Evolutionary conservation across 64 coral and sea anemone genomes (phyloP).

Genomic region (Actinia equina): DNA sequence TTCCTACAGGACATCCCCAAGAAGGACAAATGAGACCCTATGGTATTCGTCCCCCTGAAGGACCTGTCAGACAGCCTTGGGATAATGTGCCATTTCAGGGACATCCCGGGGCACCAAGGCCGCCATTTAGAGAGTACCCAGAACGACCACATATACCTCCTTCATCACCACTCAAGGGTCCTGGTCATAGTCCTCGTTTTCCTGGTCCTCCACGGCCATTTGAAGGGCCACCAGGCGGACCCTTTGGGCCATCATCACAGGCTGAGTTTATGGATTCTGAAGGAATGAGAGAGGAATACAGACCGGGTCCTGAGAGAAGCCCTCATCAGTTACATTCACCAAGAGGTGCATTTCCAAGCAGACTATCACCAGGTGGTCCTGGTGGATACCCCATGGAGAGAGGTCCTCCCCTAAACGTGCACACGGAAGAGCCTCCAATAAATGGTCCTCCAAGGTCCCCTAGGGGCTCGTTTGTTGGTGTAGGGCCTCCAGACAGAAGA

Average conservation of each 20-base stretch:
- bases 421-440: background rate
- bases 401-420: background rate
- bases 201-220: background rate
- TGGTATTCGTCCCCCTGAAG: constrained; percentile 1
- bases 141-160: constrained; percentile 6
- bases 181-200: constrained; percentile 14
- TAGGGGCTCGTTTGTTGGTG: background rate
- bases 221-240: background rate
- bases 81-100: background rate
- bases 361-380: background rate
- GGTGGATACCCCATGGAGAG: background rate
- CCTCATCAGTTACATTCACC: constrained; percentile 17
- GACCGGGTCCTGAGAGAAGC: constrained; percentile 2
- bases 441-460: constrained; percentile 13
- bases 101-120: background rate
- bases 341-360: background rate
- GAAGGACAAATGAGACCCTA: background rate
- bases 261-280: background rate
- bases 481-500: background rate
- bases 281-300: background rate
- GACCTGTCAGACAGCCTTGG: constrained; percentile 16
- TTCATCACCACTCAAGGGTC: constrained; percentile 14
- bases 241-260: background rate
- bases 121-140: constrained; percentile 9
- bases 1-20: background rate